phyloP scores from a whole-genome alignment of 2,113 vertebrate genomes.

The Cercopithecus mona region DNA sequence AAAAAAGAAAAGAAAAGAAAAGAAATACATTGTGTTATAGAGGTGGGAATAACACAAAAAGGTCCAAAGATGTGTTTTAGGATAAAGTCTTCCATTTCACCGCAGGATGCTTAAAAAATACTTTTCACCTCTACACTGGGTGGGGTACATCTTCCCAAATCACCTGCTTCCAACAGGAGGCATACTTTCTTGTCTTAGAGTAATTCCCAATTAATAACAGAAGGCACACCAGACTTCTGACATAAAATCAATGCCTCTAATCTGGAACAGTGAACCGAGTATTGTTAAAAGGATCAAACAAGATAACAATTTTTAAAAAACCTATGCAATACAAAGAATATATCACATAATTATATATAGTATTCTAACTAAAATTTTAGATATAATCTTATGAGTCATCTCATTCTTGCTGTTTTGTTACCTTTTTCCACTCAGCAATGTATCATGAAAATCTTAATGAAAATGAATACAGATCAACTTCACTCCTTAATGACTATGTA shows the following conservation, averaged over 20 bases:
- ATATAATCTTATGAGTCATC: neutral
- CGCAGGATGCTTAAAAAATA: neutral
- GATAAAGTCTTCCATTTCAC: neutral
- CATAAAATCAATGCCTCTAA: neutral
- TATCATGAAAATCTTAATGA: neutral
- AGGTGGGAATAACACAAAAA: neutral
- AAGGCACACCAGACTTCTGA: neutral
- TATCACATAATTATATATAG: neutral
- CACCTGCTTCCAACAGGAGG: constrained; percentile 3
- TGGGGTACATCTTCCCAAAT: neutral
- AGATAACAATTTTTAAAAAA: neutral
- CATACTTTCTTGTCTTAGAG: neutral
- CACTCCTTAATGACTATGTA: neutral
- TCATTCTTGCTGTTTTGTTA: neutral
- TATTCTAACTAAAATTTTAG: neutral
- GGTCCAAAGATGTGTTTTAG: constrained; percentile 18
- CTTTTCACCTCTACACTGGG: neutral
- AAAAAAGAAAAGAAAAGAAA: no score
- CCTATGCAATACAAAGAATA: neutral
- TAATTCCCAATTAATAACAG: neutral
- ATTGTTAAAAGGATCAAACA: neutral
- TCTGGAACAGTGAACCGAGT: neutral
- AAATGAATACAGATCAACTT: constrained; percentile 10
- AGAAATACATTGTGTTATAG: neutral
- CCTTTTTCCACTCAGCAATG: neutral